Conservation (phyloP, 2,113 vertebrate species). For the Piaya cayana region DNA sequence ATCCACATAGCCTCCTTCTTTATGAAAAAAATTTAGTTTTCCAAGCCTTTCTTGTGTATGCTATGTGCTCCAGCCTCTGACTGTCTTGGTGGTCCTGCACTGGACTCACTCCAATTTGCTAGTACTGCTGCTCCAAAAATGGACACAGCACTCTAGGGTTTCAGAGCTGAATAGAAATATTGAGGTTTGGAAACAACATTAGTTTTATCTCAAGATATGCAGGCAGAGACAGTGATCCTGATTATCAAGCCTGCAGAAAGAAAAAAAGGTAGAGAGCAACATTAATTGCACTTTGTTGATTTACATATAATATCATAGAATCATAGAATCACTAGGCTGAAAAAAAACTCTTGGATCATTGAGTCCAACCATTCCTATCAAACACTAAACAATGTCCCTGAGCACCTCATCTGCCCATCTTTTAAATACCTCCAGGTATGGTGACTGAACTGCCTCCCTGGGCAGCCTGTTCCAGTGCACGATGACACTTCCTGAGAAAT, state of each 20-base stretch:
- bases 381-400: no score
- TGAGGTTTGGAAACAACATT: neutral
- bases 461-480: no score
- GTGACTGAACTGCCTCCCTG: no score
- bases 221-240: neutral
- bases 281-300: neutral
- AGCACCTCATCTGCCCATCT: no score
- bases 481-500: no score
- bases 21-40: neutral
- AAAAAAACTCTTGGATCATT: no score
- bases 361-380: no score
- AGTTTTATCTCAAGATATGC: neutral
- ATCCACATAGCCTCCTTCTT: neutral
- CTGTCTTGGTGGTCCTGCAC: neutral
- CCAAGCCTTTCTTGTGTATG: neutral
- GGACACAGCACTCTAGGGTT: neutral
- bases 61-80: neutral
- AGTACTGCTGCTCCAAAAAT: neutral
- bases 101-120: neutral
- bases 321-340: no score
- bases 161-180: neutral
- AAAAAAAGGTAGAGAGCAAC: neutral
- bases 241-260: neutral
- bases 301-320: neutral
- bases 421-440: no score